Percentiles rank a stretch among this genome's conserved stretches.
Conservation (phyloP, 2,797 vertebrate species). For the Clarias laeviceps region DNA sequence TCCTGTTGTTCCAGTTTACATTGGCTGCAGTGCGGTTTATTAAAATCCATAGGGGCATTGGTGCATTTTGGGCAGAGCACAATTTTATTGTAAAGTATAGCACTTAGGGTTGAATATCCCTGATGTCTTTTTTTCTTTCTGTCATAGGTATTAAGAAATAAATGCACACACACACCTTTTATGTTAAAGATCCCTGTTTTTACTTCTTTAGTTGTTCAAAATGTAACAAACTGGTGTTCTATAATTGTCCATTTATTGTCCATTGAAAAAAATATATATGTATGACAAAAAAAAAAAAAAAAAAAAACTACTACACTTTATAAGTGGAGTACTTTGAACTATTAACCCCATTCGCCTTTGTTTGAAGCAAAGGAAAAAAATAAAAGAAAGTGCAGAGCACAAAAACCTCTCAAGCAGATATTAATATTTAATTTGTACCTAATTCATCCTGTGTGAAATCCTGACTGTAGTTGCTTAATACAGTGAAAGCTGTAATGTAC, state of each 20-base stretch:
- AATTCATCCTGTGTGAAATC: neutral
- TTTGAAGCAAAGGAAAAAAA: neutral
- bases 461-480: neutral
- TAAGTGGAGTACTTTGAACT: neutral
- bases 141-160: neutral
- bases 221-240: neutral
- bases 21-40: neutral
- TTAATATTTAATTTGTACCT: neutral
- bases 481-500: neutral
- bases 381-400: neutral
- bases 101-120: neutral
- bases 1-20: neutral
- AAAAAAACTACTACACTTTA: neutral
- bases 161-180: conserved; percentile 39
- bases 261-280: no score
- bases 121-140: neutral
- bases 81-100: neutral
- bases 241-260: neutral
- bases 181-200: neutral
- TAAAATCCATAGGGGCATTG: neutral
- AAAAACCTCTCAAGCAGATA: neutral
- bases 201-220: neutral
- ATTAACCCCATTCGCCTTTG: neutral
- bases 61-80: neutral
- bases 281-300: no score